Percentiles rank a stretch among this genome's conserved stretches.
Evolutionary conservation across 2,113 vertebrate genomes (phyloP).

Genomic region (Pseudonaja textilis): DNA sequence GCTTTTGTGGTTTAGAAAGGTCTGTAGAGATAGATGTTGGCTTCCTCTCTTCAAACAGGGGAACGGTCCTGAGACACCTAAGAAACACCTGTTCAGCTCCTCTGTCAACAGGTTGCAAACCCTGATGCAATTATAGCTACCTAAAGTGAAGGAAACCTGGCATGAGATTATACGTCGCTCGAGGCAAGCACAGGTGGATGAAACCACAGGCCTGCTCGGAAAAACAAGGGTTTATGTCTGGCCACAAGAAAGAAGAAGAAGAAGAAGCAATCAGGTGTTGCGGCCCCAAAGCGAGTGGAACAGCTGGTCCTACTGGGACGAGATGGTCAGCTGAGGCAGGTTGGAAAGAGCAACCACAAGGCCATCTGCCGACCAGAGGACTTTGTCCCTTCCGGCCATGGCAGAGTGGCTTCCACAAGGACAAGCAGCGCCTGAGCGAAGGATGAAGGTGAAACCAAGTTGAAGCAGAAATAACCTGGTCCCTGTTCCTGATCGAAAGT

Average conservation of each 20-base stretch:
- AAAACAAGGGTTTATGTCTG: conserved; percentile 83
- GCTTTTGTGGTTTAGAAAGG: neutral
- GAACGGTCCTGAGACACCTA: neutral
- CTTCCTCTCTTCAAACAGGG: neutral
- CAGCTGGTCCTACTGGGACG: conserved; percentile 94
- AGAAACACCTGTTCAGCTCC: neutral
- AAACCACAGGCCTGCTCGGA: conserved; percentile 88
- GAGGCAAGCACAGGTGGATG: conserved; percentile 94
- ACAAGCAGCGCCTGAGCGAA: conserved; percentile 68
- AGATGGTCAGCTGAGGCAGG: conserved; percentile 91
- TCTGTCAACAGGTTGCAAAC: conserved; percentile 9
- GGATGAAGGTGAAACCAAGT: conserved; percentile 78
- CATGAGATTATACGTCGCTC: conserved; percentile 76
- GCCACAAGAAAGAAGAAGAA: conserved; percentile 89
- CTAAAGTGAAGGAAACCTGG: conserved; percentile 61
- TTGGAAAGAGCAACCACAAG: conserved; percentile 92
- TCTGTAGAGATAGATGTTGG: neutral
- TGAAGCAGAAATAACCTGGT: conserved; percentile 48
- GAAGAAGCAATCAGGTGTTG: conserved; percentile 82
- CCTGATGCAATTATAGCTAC: conserved; percentile 48
- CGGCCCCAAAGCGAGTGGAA: conserved; percentile 90
- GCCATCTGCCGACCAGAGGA: conserved; percentile 97
- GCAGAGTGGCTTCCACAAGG: conserved; percentile 86
- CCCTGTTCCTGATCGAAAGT: conserved; percentile 35
- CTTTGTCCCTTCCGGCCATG: conserved; percentile 82